Evolutionary conservation across 2,888 invertebrate genomes (phyloP).

Genomic region (Hipparchia sbordonii): DNA sequence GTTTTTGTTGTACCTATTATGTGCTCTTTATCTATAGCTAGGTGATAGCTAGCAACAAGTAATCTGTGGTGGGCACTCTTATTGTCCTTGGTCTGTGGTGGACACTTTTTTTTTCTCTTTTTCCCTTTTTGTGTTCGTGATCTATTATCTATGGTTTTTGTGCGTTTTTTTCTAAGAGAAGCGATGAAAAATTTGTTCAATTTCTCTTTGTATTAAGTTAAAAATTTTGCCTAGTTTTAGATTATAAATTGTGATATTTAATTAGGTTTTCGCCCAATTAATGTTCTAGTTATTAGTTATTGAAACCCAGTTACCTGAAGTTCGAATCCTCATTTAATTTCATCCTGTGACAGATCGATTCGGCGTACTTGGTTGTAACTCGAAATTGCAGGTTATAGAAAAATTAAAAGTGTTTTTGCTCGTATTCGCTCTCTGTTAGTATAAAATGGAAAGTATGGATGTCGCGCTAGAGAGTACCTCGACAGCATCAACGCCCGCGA

Average conservation of each 20-base stretch:
- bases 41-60: no score
- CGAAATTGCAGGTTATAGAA: constrained; percentile 69
- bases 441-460: constrained; percentile 79
- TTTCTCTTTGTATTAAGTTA: constrained; percentile 25
- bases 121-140: no score
- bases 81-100: no score
- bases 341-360: constrained; percentile 66
- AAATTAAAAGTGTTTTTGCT: constrained; percentile 51
- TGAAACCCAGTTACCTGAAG: constrained; percentile 36
- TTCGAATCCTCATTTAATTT: constrained; percentile 35
- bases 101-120: no score
- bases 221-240: constrained; percentile 28
- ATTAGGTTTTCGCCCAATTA: constrained; percentile 40
- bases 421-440: constrained; percentile 33
- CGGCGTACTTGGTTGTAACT: constrained; percentile 52
- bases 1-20: neutral
- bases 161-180: constrained; percentile 17
- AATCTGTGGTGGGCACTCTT: no score
- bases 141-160: no score
- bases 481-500: constrained; percentile 67
- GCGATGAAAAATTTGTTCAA: constrained; percentile 24
- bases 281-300: constrained; percentile 37
- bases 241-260: constrained; percentile 48
- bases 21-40: neutral
- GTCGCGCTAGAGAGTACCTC: constrained; percentile 75